Conservation (phyloP, 2,797 vertebrate species). For the Holocentrus rufus region DNA sequence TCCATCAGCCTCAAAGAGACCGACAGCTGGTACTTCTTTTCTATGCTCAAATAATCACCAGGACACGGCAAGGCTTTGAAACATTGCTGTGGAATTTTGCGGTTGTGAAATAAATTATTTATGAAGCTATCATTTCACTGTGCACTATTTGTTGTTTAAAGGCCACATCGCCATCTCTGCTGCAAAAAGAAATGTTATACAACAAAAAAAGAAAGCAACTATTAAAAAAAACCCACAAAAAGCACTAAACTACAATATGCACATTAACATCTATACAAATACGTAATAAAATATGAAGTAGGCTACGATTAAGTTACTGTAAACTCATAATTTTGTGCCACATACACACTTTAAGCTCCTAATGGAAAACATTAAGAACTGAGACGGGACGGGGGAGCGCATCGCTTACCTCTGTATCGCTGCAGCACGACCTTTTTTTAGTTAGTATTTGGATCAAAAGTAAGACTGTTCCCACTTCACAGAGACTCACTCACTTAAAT, state of each 20-base stretch:
- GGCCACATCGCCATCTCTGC: too few species aligned
- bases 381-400: neutral
- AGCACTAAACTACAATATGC: too few species aligned
- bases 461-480: conserved; percentile 4
- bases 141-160: too few species aligned
- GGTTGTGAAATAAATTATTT: too few species aligned
- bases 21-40: too few species aligned
- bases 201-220: too few species aligned
- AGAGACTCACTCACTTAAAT: neutral
- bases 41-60: too few species aligned
- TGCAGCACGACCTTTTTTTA: conserved; percentile 5
- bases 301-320: neutral
- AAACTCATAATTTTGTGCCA: neutral
- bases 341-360: neutral
- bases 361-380: neutral
- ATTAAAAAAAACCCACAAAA: neutral
- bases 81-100: too few species aligned
- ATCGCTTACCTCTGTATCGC: conserved; percentile 45
- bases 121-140: too few species aligned
- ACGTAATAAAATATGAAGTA: neutral
- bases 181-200: too few species aligned
- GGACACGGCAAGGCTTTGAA: too few species aligned
- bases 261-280: neutral
- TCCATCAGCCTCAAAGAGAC: too few species aligned
- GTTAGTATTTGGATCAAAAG: neutral